Base-by-base conservation (phyloP, 2,797 vertebrate genomes). In the Synanceia verrucosa region DNA sequence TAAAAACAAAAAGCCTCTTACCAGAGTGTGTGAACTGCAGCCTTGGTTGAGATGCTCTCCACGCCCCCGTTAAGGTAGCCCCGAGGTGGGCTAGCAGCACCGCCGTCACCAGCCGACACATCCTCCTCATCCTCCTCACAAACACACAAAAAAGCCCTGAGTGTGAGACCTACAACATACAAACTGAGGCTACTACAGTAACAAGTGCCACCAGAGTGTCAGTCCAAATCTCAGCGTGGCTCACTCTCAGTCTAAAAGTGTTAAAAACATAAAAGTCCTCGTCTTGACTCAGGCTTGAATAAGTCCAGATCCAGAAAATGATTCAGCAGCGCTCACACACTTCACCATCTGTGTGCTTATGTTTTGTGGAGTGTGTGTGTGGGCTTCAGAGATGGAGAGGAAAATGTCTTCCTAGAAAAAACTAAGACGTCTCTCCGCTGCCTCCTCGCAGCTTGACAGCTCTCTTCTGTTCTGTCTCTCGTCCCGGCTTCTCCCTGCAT, bases 21-120 rank as follows among this genome's bases (percentile, higher is more conserved):
- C 91, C 91, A 0, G 91, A 81, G 71, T 92, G 82, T 9, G 88
- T 89, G 83, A 93, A 94, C 90, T 94, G 94, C 28, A 95, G 91
- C 57, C 94, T 90, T 43, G 94, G 94, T 47, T 95, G 93, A 80
- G 93, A 93, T 66, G 94, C 83, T 90, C 85, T 94, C 94, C 94
- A 94, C 5, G 93, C 93, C 39, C 82, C 87, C 0, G 86, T 85
- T 28, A 88, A 50, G 72, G 69, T 77, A 72, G 70, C 37, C 56
- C 74, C 84, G n/a, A 94, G 69, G 78, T 82, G 87, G 82, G 69
- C 72, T 0, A 91, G 62, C 64, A 93, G 79, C 47, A 91, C 75
- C 19, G 71, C 61, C 29, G 73, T 84, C 63, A 88, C 47, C 14
- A 52, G 73, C 79, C 81, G 74, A 11, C 28, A 70, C 91, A 90